A percentile compares a stretch with the other conserved stretches of the same genome.
Conservation (phyloP, 2,797 vertebrate species). For the Bovichtus diacanthus region DNA sequence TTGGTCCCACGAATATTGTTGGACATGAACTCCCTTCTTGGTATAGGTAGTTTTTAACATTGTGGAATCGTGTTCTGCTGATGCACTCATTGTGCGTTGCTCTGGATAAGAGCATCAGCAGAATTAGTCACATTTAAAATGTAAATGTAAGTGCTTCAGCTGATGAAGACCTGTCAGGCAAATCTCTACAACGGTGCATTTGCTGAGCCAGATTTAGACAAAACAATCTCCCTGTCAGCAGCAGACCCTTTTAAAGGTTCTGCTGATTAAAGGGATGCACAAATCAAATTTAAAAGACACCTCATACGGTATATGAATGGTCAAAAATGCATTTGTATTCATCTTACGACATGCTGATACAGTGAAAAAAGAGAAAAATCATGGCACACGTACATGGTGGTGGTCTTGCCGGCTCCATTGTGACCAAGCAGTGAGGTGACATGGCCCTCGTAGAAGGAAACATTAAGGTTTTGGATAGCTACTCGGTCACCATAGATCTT, state of each 20-base stretch:
- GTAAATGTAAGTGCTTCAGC: conserved; percentile 64
- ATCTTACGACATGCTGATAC: conserved; percentile 39
- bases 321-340: conserved; percentile 35
- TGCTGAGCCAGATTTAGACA: conserved; percentile 70
- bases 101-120: conserved; percentile 56
- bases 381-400: conserved; percentile 90
- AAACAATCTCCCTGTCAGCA: conserved; percentile 74
- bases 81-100: conserved; percentile 41
- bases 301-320: conserved; percentile 19
- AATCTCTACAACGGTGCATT: conserved; percentile 57
- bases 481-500: conserved; percentile 90
- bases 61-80: conserved; percentile 34
- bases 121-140: conserved; percentile 67
- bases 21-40: conserved; percentile 1
- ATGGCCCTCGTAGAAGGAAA: conserved; percentile 95
- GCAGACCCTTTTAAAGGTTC: conserved; percentile 26
- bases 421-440: conserved; percentile 96
- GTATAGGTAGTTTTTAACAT: conserved; percentile 18
- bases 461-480: conserved; percentile 92
- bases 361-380: not conserved
- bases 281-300: conserved; percentile 57
- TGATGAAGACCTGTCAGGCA: conserved; percentile 61
- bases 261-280: conserved; percentile 68
- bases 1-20: conserved; percentile 12
- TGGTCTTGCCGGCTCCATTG: conserved; percentile 98